phyloP scores from a whole-genome alignment of 2,797 vertebrate genomes.

The Rhyacichthys aspro region DNA sequence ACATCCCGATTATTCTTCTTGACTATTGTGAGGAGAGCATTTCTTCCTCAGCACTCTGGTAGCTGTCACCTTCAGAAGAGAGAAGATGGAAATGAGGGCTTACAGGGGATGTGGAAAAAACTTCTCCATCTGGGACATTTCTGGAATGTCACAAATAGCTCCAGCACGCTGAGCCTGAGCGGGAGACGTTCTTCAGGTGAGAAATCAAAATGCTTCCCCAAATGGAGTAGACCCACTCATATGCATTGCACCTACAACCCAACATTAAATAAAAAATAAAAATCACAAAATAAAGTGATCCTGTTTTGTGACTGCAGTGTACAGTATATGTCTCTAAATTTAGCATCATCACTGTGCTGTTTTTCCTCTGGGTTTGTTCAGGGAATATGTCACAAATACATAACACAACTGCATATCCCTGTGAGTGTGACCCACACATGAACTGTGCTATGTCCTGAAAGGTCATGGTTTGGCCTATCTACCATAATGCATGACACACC shows the following conservation, averaged over 20 bases:
- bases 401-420: background rate
- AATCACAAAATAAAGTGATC: background rate
- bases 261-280: too few species aligned
- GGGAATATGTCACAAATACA: background rate
- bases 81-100: constrained; percentile 10
- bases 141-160: constrained; percentile 1
- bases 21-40: constrained; percentile 14
- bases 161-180: background rate
- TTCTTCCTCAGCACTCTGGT: constrained; percentile 14
- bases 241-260: background rate
- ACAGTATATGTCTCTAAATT: background rate
- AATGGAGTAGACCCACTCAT: constrained; percentile 7
- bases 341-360: background rate
- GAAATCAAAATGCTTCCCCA: constrained; percentile 15
- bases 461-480: too few species aligned
- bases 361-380: background rate
- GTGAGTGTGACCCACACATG: background rate
- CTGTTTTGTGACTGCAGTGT: background rate
- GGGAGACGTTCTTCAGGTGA: background rate
- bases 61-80: constrained; percentile 39
- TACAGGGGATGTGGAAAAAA: constrained; percentile 24
- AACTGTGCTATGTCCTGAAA: background rate
- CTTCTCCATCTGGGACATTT: constrained; percentile 1
- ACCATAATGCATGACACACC: too few species aligned
- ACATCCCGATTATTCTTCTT: constrained; percentile 38